Conservation (phyloP, 2,888 invertebrate genomes). For the Cryptocephalus moraei region DNA sequence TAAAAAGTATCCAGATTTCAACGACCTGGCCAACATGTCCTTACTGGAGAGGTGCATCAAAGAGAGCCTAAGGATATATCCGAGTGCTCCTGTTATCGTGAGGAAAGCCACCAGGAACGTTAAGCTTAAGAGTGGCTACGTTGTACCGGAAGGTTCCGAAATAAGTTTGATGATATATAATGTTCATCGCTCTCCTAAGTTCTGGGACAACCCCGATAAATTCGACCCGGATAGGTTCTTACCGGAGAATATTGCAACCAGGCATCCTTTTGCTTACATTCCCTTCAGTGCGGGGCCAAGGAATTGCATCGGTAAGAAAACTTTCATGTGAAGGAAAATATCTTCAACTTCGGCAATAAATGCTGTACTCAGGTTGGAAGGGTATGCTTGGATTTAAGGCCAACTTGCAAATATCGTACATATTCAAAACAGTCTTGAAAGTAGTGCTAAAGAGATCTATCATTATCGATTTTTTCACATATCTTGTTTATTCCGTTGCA, state of each 20-base stretch:
- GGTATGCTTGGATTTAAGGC: too few species aligned
- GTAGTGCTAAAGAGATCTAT: too few species aligned
- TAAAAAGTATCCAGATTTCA: constrained; percentile 29
- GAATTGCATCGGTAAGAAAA: constrained; percentile 16
- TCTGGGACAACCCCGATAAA: constrained; percentile 50
- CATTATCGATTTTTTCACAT: too few species aligned
- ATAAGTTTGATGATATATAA: constrained; percentile 50
- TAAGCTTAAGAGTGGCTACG: constrained; percentile 11
- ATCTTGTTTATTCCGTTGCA: too few species aligned
- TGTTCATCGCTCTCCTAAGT: constrained; percentile 50
- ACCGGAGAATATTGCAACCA: constrained; percentile 38
- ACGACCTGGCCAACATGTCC: constrained; percentile 47
- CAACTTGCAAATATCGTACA: too few species aligned
- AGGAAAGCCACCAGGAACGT: constrained; percentile 27
- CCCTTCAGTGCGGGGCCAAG: constrained; percentile 19
- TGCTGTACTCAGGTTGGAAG: too few species aligned
- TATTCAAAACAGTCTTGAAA: too few species aligned
- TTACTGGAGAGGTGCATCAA: constrained; percentile 58
- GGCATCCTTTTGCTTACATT: constrained; percentile 9
- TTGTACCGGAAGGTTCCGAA: constrained; percentile 43
- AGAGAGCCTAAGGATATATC: constrained; percentile 29
- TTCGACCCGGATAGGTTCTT: constrained; percentile 62
- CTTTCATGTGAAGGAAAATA: not conserved
- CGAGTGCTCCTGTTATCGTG: constrained; percentile 55
- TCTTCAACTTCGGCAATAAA: too few species aligned